Evolutionary conservation across 2,797 vertebrate genomes (phyloP).

Genomic region (Onychomys leucogaster): DNA sequence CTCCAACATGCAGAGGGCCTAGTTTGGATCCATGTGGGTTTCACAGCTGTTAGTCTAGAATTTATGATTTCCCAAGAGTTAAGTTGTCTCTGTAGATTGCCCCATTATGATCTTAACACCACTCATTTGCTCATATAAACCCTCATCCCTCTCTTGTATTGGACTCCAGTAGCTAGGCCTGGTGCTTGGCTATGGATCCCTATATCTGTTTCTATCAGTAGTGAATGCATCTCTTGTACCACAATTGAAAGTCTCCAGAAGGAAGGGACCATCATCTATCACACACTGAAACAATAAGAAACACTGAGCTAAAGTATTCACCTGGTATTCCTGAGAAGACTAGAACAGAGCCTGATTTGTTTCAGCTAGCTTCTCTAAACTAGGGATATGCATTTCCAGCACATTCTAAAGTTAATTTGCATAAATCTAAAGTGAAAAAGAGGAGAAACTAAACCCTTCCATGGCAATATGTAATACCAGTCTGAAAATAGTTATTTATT

Average conservation of each 20-base stretch:
- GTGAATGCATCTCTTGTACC: no score
- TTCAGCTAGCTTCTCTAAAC: background rate
- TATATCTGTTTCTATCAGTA: no score
- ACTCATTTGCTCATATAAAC: no score
- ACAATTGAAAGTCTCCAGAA: background rate
- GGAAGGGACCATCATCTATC: fast-evolving
- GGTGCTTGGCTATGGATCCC: no score
- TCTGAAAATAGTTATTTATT: background rate
- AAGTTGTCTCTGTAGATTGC: no score
- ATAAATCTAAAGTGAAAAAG: background rate
- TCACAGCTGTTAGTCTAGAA: no score
- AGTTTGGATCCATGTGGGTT: no score
- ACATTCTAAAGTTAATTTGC: background rate
- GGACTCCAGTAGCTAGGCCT: no score
- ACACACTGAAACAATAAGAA: background rate
- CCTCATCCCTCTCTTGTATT: no score
- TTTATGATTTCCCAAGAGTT: no score
- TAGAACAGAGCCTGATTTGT: background rate
- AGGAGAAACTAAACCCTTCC: background rate
- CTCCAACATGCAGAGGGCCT: no score
- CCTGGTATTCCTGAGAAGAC: fast-evolving
- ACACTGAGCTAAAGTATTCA: background rate
- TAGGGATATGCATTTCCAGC: background rate
- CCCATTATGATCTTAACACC: no score
- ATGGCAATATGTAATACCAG: background rate